A percentile compares a stretch with the other conserved stretches of the same genome.
Evolutionary conservation across 53 echinoderm and acorn worm genomes (phyloP).

Genomic region (Actinopyga echinites): DNA sequence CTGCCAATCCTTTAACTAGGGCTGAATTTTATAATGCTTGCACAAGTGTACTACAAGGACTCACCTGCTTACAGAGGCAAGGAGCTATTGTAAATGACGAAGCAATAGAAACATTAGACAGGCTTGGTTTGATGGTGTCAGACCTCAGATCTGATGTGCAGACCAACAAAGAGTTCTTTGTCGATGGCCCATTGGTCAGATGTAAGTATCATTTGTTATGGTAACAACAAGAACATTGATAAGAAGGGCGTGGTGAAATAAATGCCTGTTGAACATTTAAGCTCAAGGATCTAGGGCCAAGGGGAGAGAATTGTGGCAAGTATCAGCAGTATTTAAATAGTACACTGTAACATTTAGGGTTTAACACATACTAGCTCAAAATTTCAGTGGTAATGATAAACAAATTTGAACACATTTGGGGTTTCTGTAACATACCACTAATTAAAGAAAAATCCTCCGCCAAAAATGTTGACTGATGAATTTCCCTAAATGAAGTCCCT

Average conservation of each 20-base stretch:
- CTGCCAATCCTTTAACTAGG: constrained; percentile 87
- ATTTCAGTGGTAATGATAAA: too few species aligned
- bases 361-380: too few species aligned
- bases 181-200: constrained; percentile 96
- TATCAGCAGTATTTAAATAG: too few species aligned
- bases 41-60: constrained; percentile 91
- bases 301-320: too few species aligned
- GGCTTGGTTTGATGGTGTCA: constrained; percentile 69
- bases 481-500: too few species aligned
- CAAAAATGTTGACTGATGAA: too few species aligned
- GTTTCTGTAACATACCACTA: too few species aligned
- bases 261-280: too few species aligned
- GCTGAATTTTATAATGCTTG: constrained; percentile 89
- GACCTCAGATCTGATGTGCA: constrained; percentile 74
- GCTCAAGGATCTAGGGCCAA: too few species aligned
- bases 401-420: too few species aligned
- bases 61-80: constrained; percentile 80
- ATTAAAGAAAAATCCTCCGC: too few species aligned
- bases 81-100: constrained; percentile 72
- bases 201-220: constrained; percentile 61
- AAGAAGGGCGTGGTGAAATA: neutral
- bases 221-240: neutral
- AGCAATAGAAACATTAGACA: constrained; percentile 64
- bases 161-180: constrained; percentile 81
- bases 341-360: too few species aligned